phyloP scores from a whole-genome alignment of 2,797 vertebrate species.

The Acanthurus lineatus region DNA sequence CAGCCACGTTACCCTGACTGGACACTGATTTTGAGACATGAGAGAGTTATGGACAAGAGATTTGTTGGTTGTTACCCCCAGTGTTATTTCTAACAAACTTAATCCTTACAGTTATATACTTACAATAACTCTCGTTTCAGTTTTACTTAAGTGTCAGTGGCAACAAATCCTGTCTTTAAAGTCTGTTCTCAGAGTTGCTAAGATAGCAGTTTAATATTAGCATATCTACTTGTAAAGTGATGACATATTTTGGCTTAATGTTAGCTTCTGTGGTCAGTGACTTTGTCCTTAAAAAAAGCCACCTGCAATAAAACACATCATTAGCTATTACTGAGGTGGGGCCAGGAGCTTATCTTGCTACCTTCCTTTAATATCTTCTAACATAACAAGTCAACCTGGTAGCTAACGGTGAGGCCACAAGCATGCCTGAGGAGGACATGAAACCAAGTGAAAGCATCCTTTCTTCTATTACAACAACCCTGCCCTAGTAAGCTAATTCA shows the following conservation, averaged over 20 bases:
- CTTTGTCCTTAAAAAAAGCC: neutral
- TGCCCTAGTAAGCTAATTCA: constrained; percentile 39
- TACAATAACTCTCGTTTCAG: neutral
- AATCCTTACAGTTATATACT: neutral
- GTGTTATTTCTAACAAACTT: neutral
- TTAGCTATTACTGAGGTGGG: neutral
- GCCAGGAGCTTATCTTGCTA: constrained; percentile 1
- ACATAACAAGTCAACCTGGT: neutral
- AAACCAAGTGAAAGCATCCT: neutral
- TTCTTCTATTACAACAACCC: neutral
- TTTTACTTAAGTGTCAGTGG: neutral
- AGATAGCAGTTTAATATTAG: neutral
- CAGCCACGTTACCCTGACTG: neutral
- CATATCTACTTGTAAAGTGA: neutral
- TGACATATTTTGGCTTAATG: neutral
- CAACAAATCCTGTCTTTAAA: neutral
- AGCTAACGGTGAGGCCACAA: neutral
- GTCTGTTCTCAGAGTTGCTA: neutral
- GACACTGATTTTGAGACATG: neutral
- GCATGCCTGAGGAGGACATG: neutral
- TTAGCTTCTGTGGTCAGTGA: neutral
- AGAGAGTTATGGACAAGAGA: neutral
- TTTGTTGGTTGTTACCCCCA: neutral
- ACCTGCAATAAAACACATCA: constrained; percentile 27
- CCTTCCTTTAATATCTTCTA: neutral